phyloP scores from a whole-genome alignment of 2,888 invertebrate genomes.

The Diplolepis rosae region DNA sequence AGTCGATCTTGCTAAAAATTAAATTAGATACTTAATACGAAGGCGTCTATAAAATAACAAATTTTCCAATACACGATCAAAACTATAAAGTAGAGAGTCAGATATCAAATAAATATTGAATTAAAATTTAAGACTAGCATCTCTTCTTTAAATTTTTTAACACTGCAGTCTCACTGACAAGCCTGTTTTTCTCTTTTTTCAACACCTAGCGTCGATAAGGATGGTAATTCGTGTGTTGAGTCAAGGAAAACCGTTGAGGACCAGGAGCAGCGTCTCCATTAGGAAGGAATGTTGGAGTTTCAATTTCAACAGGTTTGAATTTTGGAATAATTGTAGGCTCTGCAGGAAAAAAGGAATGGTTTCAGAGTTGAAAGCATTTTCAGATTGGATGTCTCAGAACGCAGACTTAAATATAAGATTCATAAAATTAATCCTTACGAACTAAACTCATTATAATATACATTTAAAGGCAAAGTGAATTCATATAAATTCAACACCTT shows the following conservation, averaged over 20 bases:
- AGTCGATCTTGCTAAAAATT: neutral
- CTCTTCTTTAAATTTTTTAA: neutral
- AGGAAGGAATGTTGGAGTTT: constrained; percentile 62
- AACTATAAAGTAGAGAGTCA: neutral
- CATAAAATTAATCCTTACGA: neutral
- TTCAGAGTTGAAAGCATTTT: neutral
- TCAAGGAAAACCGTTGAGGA: constrained; percentile 75
- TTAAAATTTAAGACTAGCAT: neutral
- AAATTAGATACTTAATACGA: neutral
- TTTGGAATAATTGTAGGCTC: constrained; percentile 61
- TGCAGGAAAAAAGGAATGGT: constrained; percentile 50
- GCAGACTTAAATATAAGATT: neutral
- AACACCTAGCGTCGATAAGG: constrained; percentile 74
- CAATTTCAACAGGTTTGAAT: constrained; percentile 65
- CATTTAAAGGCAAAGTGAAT: neutral
- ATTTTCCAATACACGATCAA: neutral
- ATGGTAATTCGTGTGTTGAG: constrained; percentile 74
- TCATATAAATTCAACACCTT: neutral
- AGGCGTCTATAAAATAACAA: neutral
- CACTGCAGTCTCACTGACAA: neutral
- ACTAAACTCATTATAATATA: neutral
- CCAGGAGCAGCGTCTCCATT: constrained; percentile 72
- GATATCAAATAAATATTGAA: neutral
- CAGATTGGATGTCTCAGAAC: neutral
- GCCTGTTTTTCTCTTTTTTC: constrained; percentile 3